phyloP scores from a whole-genome alignment of 2,888 invertebrate species.

The Biston betularia region DNA sequence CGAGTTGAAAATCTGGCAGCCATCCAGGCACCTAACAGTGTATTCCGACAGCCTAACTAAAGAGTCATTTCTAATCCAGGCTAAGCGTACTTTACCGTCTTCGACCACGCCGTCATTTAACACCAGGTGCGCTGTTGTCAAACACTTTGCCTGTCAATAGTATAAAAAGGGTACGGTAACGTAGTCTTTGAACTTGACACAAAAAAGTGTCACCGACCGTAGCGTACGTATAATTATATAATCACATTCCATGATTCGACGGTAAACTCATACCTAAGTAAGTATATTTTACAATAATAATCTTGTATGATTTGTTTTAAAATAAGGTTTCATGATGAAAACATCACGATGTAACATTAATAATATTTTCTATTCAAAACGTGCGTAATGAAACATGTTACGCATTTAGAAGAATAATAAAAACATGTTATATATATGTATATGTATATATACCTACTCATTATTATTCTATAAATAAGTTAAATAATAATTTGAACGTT shows the following conservation, averaged over 20 bases:
- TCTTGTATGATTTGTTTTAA: too few relatives aligned
- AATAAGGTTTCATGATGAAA: background rate
- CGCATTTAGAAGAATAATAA: slow-evolving; percentile 1
- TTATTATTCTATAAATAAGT: background rate
- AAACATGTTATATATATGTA: background rate
- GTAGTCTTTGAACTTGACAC: slow-evolving; percentile 2
- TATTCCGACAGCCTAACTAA: too few relatives aligned
- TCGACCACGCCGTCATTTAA: too few relatives aligned
- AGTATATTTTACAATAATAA: too few relatives aligned
- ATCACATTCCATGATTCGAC: too few relatives aligned
- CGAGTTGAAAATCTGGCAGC: too few relatives aligned
- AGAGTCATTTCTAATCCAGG: too few relatives aligned
- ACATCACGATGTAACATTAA: background rate
- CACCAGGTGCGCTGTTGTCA: too few relatives aligned
- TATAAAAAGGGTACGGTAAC: background rate
- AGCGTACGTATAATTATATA: background rate
- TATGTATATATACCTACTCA: background rate
- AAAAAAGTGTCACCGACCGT: background rate
- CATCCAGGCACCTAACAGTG: too few relatives aligned
- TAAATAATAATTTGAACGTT: background rate
- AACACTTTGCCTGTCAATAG: too few relatives aligned
- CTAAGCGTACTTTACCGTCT: too few relatives aligned
- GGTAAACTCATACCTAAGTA: too few relatives aligned
- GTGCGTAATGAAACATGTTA: slow-evolving; percentile 1
- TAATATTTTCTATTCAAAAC: background rate